These are phyloP conservation scores for Mythimna albipuncta DNA, from an alignment of 2,888 invertebrate genomes.

Conservation along the genomic window DNA sequence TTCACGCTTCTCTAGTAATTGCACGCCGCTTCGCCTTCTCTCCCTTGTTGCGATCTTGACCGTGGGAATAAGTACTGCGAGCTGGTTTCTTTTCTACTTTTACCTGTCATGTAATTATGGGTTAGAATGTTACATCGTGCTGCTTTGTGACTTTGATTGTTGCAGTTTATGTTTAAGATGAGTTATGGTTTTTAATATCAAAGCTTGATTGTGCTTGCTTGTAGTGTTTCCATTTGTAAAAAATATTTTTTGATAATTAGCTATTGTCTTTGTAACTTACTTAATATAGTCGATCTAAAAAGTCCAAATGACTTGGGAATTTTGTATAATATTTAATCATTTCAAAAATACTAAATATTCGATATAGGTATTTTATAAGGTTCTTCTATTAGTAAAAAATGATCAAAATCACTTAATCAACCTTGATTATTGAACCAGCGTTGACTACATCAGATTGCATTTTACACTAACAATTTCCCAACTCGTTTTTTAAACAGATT, in stretches of 20 bases:
- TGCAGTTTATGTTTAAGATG: slow-evolving; percentile 30
- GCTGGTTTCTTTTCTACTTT: slow-evolving; percentile 79
- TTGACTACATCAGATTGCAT: no score
- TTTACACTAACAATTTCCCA: no score
- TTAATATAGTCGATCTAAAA: background rate
- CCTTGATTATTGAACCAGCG: no score
- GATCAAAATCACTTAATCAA: no score
- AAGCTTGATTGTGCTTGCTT: slow-evolving; percentile 1
- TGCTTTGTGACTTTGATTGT: slow-evolving; percentile 52
- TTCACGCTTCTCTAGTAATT: slow-evolving; percentile 66
- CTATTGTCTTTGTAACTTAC: background rate
- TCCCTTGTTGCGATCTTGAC: slow-evolving; percentile 76
- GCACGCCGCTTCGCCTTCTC: slow-evolving; percentile 61
- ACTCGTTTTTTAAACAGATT: no score
- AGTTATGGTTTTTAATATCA: slow-evolving; percentile 15
- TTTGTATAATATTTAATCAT: no score
- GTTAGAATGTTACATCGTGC: slow-evolving; percentile 57
- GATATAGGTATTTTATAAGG: no score
- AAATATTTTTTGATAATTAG: background rate
- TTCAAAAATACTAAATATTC: no score
- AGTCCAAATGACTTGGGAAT: no score
- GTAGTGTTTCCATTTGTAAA: background rate
- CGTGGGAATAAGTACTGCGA: slow-evolving; percentile 79
- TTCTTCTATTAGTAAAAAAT: no score
- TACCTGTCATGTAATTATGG: slow-evolving; percentile 72